These are phyloP conservation scores for Diglossa cyanea DNA, from an alignment of 2,797 vertebrate genomes.

Conservation along the genomic window DNA sequence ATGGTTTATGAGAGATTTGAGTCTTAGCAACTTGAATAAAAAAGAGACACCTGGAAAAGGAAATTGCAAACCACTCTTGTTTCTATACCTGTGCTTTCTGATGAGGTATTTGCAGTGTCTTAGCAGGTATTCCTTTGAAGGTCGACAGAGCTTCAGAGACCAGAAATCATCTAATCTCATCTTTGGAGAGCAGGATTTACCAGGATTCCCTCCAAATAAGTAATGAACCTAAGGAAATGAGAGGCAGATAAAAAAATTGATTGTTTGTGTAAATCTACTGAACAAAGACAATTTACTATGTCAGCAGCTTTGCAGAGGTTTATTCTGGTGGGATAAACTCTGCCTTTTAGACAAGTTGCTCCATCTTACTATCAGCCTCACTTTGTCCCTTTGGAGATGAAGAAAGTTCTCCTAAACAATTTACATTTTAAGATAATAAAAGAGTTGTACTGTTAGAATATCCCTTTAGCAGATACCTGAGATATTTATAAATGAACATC, in stretches of 20 bases:
- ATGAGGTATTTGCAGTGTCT: constrained; percentile 98
- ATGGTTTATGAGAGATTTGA: background rate
- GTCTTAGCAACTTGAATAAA: background rate
- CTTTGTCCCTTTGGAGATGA: background rate
- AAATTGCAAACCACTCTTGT: background rate
- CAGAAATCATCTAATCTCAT: constrained; percentile 99
- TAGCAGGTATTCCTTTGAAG: constrained; percentile 96
- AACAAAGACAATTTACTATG: background rate
- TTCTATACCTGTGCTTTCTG: constrained; percentile 92
- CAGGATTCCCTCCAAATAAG: constrained; percentile 97
- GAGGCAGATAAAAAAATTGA: background rate
- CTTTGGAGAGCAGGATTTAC: constrained; percentile 97
- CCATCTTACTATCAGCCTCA: background rate
- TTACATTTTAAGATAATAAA: background rate
- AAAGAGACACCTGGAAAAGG: background rate
- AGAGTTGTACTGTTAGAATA: background rate
- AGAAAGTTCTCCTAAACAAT: background rate
- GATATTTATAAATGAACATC: background rate
- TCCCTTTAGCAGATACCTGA: background rate
- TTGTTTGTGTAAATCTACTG: background rate
- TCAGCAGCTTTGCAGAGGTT: background rate
- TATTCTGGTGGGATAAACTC: background rate
- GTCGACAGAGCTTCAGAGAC: constrained; percentile 96
- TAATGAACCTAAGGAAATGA: constrained; percentile 89
- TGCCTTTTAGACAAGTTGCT: background rate